These are phyloP conservation scores for Merodon equestris DNA, from an alignment of 2,888 invertebrate species.

Conservation along the genomic window DNA sequence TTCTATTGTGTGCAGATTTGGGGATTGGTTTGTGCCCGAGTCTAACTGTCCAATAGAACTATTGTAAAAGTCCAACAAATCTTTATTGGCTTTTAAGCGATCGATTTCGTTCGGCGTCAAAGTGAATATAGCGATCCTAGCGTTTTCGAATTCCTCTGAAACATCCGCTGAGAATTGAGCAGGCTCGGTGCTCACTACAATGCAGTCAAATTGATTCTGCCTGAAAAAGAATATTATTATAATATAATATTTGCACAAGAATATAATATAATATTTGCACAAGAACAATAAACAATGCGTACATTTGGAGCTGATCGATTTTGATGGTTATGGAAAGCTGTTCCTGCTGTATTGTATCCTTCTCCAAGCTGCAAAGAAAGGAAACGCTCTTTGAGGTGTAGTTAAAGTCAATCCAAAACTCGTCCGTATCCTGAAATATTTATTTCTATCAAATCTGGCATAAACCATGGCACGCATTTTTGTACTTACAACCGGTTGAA, in stretches of 20 bases:
- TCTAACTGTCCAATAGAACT: not conserved
- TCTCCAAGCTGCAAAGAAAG: slow-evolving; percentile 23
- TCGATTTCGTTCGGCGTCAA: slow-evolving; percentile 63
- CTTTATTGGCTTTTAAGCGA: slow-evolving; percentile 64
- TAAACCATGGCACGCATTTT: not conserved
- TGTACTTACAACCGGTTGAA: slow-evolving; percentile 67
- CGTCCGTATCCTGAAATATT: slow-evolving; percentile 45
- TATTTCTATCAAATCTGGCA: not conserved
- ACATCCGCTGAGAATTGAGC: slow-evolving; percentile 58
- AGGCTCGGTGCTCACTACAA: slow-evolving; percentile 51
- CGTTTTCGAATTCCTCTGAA: slow-evolving; percentile 20
- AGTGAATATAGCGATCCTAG: slow-evolving; percentile 53
- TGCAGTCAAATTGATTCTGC: slow-evolving; percentile 49
- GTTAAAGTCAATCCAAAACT: slow-evolving; percentile 71
- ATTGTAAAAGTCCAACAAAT: slow-evolving; percentile 69
- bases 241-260: not conserved
- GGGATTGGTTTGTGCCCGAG: not conserved
- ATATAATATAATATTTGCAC: not conserved
- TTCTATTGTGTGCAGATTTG: slow-evolving; percentile 27
- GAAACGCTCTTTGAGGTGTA: slow-evolving; percentile 55
- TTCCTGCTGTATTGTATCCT: not conserved
- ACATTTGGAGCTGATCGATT: slow-evolving; percentile 63
- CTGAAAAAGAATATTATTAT: no score
- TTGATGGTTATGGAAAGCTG: slow-evolving; percentile 37
- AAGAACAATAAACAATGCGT: slow-evolving; percentile 14